Evolutionary conservation across 2,888 invertebrate species (phyloP).

Genomic region (Ectemnius continuus): DNA sequence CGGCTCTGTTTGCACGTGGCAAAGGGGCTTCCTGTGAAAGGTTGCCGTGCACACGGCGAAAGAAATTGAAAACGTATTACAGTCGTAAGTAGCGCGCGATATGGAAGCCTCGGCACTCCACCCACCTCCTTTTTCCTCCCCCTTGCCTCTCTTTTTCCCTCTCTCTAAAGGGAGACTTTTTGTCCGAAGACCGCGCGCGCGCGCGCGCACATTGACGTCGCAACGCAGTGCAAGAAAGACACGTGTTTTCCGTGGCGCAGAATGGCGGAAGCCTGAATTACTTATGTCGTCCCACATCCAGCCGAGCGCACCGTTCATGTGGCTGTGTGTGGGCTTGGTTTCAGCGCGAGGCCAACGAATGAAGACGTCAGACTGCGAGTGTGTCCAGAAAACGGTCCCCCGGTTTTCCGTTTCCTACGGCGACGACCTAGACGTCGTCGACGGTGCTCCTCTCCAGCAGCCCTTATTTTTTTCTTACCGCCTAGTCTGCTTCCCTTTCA

Average conservation of each 20-base stretch:
- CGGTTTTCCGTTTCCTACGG: constrained; percentile 11
- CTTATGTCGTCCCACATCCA: constrained; percentile 56
- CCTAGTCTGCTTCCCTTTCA: constrained; percentile 58
- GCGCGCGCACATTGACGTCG: constrained; percentile 26
- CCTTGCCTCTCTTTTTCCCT: no score
- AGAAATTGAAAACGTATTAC: constrained; percentile 44
- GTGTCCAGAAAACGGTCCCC: neutral
- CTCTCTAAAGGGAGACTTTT: no score
- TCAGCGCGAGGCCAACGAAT: no score
- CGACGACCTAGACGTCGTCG: constrained; percentile 11
- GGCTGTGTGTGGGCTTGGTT: no score
- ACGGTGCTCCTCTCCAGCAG: neutral
- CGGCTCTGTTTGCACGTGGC: neutral
- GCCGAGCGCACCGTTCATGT: neutral
- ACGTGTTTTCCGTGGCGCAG: constrained; percentile 54
- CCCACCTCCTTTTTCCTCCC: constrained; percentile 29
- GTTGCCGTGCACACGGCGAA: constrained; percentile 17
- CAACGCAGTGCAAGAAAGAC: constrained; percentile 33
- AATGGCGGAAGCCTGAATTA: constrained; percentile 63
- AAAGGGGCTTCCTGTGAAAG: neutral
- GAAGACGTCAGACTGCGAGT: no score
- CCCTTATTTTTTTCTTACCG: neutral
- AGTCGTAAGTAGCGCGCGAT: constrained; percentile 35
- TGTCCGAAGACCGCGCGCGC: no score
- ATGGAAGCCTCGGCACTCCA: constrained; percentile 49